Conservation (phyloP, 2,888 invertebrate genomes). For the Thymelicus acteon region DNA sequence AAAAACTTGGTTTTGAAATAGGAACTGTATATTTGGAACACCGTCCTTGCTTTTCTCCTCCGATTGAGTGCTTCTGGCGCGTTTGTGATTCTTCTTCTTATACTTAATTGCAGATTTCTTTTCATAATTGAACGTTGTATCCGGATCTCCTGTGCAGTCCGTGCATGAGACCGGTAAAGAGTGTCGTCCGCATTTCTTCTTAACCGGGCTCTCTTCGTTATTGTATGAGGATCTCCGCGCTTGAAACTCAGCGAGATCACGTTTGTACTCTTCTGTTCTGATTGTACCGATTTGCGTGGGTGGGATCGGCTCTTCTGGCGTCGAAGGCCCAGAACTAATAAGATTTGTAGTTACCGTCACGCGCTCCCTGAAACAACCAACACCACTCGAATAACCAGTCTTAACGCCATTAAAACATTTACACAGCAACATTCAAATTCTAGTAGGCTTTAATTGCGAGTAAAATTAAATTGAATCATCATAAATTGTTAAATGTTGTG, state of each 20-base stretch:
- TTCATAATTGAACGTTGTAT: slow-evolving; percentile 75
- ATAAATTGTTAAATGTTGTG: background rate
- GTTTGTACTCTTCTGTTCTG: slow-evolving; percentile 78
- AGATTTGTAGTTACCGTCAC: slow-evolving; percentile 72
- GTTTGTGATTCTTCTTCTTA: slow-evolving; percentile 65
- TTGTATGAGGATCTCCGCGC: slow-evolving; percentile 69
- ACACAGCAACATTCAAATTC: background rate
- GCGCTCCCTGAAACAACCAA: slow-evolving; percentile 66
- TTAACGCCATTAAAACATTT: slow-evolving; percentile 4
- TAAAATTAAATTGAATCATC: background rate
- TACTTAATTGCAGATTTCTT: slow-evolving; percentile 74
- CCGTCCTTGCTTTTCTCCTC: slow-evolving; percentile 58
- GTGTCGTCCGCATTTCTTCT: slow-evolving; percentile 73
- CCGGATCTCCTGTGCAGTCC: slow-evolving; percentile 68
- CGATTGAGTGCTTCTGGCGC: slow-evolving; percentile 60
- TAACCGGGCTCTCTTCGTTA: slow-evolving; percentile 65
- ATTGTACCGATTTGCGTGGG: slow-evolving; percentile 65
- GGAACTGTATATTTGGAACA: slow-evolving; percentile 76
- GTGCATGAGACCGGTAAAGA: slow-evolving; percentile 76
- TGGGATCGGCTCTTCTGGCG: slow-evolving; percentile 49
- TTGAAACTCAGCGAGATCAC: slow-evolving; percentile 78
- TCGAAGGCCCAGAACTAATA: slow-evolving; percentile 53
- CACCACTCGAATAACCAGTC: background rate
- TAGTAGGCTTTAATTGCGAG: slow-evolving; percentile 3
- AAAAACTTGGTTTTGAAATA: slow-evolving; percentile 81